These are phyloP conservation scores for Tachina lurida DNA, from an alignment of 2,888 invertebrate genomes.

Conservation along the genomic window DNA sequence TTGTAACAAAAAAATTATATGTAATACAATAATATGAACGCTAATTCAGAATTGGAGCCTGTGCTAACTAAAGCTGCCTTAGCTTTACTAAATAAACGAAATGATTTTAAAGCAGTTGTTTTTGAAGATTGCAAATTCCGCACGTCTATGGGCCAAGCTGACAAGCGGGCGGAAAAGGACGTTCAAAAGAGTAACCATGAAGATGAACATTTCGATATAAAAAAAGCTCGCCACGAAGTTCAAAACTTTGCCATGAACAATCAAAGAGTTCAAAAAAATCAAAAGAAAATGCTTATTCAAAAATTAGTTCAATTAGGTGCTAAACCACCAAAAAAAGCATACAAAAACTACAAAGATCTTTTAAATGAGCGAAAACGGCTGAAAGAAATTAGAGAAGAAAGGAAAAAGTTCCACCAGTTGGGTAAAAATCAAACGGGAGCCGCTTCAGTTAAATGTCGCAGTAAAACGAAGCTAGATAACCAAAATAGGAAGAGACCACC, in stretches of 20 bases:
- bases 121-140: slow-evolving; percentile 77
- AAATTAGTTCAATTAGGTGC: slow-evolving; percentile 91
- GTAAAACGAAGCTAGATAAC: slow-evolving; percentile 80
- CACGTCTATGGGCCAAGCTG: background rate
- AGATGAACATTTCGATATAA: slow-evolving; percentile 86
- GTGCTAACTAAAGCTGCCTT: slow-evolving; percentile 81
- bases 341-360: slow-evolving; percentile 89
- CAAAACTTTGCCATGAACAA: slow-evolving; percentile 91
- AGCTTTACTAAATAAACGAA: slow-evolving; percentile 75
- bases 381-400: slow-evolving; percentile 83
- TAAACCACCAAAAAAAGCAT: slow-evolving; percentile 88
- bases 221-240: slow-evolving; percentile 90
- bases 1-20: no score
- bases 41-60: slow-evolving; percentile 75
- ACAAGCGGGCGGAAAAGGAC: background rate
- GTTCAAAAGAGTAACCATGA: slow-evolving; percentile 37
- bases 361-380: slow-evolving; percentile 85
- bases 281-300: slow-evolving; percentile 90
- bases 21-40: slow-evolving; percentile 38
- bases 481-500: slow-evolving; percentile 82
- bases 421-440: slow-evolving; percentile 86
- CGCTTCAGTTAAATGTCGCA: slow-evolving; percentile 84
- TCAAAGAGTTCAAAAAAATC: slow-evolving; percentile 88
- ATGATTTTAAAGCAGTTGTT: slow-evolving; percentile 77
- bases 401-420: slow-evolving; percentile 84